phyloP scores from a whole-genome alignment of 2,113 vertebrate species.

The Pogonocichla stellata region DNA sequence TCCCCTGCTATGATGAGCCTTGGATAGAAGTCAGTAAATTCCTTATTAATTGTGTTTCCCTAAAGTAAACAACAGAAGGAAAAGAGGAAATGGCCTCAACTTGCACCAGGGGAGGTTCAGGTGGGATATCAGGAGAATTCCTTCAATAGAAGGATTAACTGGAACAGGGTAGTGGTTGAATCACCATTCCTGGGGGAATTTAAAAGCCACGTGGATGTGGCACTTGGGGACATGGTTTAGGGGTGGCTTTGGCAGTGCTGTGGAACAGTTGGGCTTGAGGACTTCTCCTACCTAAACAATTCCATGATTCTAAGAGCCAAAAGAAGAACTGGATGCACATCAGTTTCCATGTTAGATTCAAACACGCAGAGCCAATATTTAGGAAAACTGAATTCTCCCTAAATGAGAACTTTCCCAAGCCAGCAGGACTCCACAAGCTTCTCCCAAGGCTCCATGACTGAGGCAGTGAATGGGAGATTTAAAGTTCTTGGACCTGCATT shows the following conservation, averaged over 20 bases:
- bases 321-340: not conserved
- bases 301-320: not conserved
- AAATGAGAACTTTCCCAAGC: not conserved
- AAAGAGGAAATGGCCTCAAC: not conserved
- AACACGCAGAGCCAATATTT: not conserved
- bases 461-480: constrained; percentile 3
- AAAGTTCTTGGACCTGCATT: constrained; percentile 50
- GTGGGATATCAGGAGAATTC: not conserved
- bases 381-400: not conserved
- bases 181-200: not conserved
- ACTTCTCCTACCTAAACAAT: not conserved
- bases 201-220: not conserved
- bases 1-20: not conserved
- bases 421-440: not conserved
- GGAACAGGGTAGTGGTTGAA: too few relatives aligned
- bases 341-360: not conserved
- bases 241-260: not conserved
- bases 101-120: not conserved
- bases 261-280: not conserved
- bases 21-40: not conserved
- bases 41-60: not conserved
- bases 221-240: not conserved
- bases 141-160: not conserved
- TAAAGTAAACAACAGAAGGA: rapidly evolving
- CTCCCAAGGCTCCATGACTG: rapidly evolving